A percentile compares a stretch with the other conserved stretches of the same genome.
Evolutionary conservation across 2,113 vertebrate genomes (phyloP).

Genomic region (Rhea pennata): DNA sequence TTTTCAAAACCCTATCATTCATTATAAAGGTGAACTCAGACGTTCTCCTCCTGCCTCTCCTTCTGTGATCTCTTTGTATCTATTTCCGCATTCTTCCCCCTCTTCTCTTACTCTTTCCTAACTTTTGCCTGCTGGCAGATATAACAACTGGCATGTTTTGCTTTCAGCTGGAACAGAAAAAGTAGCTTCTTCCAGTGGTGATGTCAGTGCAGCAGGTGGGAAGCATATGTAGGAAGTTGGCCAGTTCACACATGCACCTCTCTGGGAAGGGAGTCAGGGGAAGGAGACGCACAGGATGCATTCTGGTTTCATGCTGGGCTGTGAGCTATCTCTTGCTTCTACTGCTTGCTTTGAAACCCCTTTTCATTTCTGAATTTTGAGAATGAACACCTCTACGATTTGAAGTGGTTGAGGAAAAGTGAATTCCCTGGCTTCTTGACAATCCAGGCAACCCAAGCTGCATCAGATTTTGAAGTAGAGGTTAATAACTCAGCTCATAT

Average conservation of each 20-base stretch:
- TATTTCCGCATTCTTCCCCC: neutral
- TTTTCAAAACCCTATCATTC: neutral
- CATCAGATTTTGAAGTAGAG: neutral
- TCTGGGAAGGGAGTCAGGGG: neutral
- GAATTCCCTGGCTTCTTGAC: neutral
- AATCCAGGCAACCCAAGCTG: neutral
- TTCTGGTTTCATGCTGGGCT: neutral
- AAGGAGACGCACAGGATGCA: neutral
- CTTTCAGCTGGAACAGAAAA: neutral
- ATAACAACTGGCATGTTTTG: neutral
- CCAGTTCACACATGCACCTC: neutral
- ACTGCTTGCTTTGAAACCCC: neutral
- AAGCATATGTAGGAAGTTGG: rapidly evolving
- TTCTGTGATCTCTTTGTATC: neutral
- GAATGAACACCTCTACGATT: neutral
- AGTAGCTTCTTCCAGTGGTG: neutral
- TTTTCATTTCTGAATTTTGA: neutral
- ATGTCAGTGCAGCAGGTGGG: neutral
- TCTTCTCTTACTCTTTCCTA: neutral
- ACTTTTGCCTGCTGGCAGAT: neutral
- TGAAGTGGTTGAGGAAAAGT: neutral
- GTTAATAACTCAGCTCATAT: neutral
- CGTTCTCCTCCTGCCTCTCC: neutral
- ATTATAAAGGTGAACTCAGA: neutral
- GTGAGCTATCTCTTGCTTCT: neutral